Percentiles rank a stretch among this genome's conserved stretches.
Conservation (phyloP, 2,797 vertebrate genomes). For the Amniataba percoides region DNA sequence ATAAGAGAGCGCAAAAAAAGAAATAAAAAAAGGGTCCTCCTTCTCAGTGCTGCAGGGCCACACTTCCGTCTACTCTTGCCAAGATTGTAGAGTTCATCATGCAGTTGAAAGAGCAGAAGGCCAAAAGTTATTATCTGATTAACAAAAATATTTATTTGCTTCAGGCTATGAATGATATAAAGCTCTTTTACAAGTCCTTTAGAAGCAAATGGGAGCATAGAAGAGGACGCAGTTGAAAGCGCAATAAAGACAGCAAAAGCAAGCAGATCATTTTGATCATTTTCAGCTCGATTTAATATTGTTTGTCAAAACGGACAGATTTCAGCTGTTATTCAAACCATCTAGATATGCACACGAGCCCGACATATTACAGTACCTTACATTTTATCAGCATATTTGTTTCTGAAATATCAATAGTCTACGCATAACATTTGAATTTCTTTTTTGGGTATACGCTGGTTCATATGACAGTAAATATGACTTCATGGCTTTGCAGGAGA, state of each 20-base stretch:
- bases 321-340: slow-evolving; percentile 2
- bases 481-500: background rate
- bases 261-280: slow-evolving; percentile 3
- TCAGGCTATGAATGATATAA: slow-evolving; percentile 33
- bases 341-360: background rate
- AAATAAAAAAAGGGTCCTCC: slow-evolving; percentile 31
- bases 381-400: background rate
- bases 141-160: slow-evolving; percentile 67
- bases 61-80: slow-evolving; percentile 46
- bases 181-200: slow-evolving; percentile 24
- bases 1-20: slow-evolving; percentile 32
- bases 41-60: slow-evolving; percentile 40
- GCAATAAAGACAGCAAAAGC: slow-evolving; percentile 12
- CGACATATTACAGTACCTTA: background rate
- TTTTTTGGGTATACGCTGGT: background rate
- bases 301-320: background rate
- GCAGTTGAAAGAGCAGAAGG: slow-evolving; percentile 48
- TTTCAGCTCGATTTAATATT: slow-evolving; percentile 10
- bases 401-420: background rate
- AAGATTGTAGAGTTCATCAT: slow-evolving; percentile 51
- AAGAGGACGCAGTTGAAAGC: slow-evolving; percentile 27
- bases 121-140: slow-evolving; percentile 65
- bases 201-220: slow-evolving; percentile 12
- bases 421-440: background rate
- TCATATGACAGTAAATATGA: background rate